Base-by-base conservation (phyloP, 2,797 vertebrate species). In the Bucorvus abyssinicus region DNA sequence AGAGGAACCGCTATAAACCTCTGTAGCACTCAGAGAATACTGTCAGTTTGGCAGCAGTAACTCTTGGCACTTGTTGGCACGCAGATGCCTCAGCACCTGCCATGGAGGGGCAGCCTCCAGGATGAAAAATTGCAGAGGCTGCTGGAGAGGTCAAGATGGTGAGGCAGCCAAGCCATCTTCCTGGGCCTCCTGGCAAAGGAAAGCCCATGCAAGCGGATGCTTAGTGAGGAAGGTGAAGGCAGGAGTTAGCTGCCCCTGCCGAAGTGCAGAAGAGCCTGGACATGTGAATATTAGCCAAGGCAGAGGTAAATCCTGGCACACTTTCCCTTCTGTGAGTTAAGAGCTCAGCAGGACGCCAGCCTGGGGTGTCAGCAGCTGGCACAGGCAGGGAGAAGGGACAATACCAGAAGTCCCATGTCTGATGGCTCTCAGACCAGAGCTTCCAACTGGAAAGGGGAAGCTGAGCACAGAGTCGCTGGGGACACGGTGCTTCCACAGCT, bases 361-460 rank as follows among this genome's bases (percentile, higher is more conserved):
- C 27, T 30, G 5, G 3, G 6, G n/a, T 2, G 2, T 30, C 8
- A 63, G 24, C 0, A 0, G 15, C 3, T 70, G 47, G n/a, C 13
- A 78, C 27, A 47, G 24, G 9, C 13, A 68, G 27, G 3, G 55
- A 83, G 42, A 76, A 69, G 47, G 26, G 36, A 53, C 12, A 55
- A 9, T 18, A 13, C 8, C 63, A 86, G 34, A 80, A 7, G 21
- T 61, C n/a, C 52, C 12, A 18, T 11, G 23, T 60, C 15, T 45
- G 55, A 82, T 4, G 27, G 21, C 17, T 71, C 34, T 91, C 67
- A 71, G 16, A 64, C 8, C 30, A 75, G 29, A 81, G 17, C 14
- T 85, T 82, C 36, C 40, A 22, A 24, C 16, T 40, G 30, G 75
- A 88, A 68, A 82, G 49, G 38, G 49, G 32, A 8, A 42, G 36